Percentiles rank a stretch among this genome's conserved stretches.
Evolutionary conservation across 1,140 invertebrate genomes (phyloP).

Genomic region (Pseudomyrmex pallidus): DNA sequence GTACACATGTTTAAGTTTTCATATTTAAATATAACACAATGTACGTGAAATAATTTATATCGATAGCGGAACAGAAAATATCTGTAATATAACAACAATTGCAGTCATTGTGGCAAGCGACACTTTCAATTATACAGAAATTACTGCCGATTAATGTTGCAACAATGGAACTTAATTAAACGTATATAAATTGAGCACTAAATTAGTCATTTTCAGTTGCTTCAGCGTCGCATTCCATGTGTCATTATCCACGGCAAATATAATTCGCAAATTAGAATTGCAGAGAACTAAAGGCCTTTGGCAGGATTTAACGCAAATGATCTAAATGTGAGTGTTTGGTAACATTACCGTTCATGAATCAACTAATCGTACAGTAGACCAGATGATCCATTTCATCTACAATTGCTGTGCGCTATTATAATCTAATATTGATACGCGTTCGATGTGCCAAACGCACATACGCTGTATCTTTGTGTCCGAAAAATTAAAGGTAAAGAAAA

Average conservation of each 20-base stretch:
- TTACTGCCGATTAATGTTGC: slow-evolving; percentile 20
- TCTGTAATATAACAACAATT: background rate
- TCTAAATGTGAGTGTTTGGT: slow-evolving; percentile 36
- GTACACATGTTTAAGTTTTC: background rate
- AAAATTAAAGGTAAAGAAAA: background rate
- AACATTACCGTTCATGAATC: slow-evolving; percentile 29
- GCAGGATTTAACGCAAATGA: slow-evolving; percentile 40
- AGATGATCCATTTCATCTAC: slow-evolving; percentile 1
- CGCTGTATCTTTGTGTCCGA: too few relatives aligned
- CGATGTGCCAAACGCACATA: background rate
- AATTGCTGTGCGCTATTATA: slow-evolving; percentile 1
- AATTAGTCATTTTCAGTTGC: slow-evolving; percentile 45
- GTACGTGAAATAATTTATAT: background rate
- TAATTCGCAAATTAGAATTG: slow-evolving; percentile 43
- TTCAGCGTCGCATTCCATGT: slow-evolving; percentile 11
- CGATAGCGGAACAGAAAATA: too few relatives aligned
- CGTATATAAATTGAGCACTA: slow-evolving; percentile 34
- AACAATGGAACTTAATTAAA: slow-evolving; percentile 47
- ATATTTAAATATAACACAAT: background rate
- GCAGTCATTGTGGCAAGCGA: slow-evolving; percentile 1
- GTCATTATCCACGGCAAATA: slow-evolving; percentile 51
- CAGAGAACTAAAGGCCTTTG: background rate
- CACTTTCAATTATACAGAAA: slow-evolving; percentile 40
- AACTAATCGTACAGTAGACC: slow-evolving; percentile 3
- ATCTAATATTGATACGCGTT: slow-evolving; percentile 23